A percentile compares a stretch with the other conserved stretches of the same genome.
phyloP scores from a whole-genome alignment of 92 coral and sea anemone genomes.

The Epizoanthus fatuus region DNA sequence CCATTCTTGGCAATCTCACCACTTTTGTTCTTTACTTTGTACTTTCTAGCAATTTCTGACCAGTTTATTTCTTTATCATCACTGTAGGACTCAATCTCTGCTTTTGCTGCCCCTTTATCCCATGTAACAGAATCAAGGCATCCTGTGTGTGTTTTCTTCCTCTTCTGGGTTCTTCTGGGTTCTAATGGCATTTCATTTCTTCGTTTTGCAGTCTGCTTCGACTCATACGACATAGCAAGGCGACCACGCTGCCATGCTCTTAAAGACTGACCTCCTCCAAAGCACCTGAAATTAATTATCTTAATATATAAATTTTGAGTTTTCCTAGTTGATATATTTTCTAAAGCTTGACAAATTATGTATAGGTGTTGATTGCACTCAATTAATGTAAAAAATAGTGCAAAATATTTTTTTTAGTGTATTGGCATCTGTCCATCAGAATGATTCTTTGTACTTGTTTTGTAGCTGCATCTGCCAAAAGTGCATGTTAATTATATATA shows the following conservation, averaged over 20 bases:
- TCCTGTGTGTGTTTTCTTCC: not conserved
- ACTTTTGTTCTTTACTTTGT: conserved; percentile 22
- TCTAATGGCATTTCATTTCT: conserved; percentile 8
- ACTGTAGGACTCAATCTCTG: conserved; percentile 4
- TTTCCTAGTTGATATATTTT: not conserved
- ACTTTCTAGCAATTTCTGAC: conserved; percentile 33
- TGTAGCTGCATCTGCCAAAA: too few relatives aligned
- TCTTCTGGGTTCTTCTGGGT: not conserved
- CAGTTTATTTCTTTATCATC: conserved; percentile 13
- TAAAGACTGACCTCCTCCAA: too few relatives aligned
- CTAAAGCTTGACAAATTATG: too few relatives aligned
- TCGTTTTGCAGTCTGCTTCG: too few relatives aligned
- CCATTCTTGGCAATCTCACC: conserved; percentile 32
- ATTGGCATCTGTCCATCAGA: too few relatives aligned
- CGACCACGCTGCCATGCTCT: too few relatives aligned
- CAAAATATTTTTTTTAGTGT: too few relatives aligned
- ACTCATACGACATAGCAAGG: too few relatives aligned
- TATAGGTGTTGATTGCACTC: too few relatives aligned
- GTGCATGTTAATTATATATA: too few relatives aligned
- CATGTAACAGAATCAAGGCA: conserved; percentile 5
- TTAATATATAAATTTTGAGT: conserved; percentile 3
- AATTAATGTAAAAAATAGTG: too few relatives aligned
- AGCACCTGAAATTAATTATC: not conserved
- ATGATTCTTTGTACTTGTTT: too few relatives aligned
- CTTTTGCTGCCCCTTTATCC: conserved; percentile 12